These are phyloP conservation scores for Trimorus sp. DNA, from an alignment of 2,888 invertebrate species.

Conservation along the genomic window DNA sequence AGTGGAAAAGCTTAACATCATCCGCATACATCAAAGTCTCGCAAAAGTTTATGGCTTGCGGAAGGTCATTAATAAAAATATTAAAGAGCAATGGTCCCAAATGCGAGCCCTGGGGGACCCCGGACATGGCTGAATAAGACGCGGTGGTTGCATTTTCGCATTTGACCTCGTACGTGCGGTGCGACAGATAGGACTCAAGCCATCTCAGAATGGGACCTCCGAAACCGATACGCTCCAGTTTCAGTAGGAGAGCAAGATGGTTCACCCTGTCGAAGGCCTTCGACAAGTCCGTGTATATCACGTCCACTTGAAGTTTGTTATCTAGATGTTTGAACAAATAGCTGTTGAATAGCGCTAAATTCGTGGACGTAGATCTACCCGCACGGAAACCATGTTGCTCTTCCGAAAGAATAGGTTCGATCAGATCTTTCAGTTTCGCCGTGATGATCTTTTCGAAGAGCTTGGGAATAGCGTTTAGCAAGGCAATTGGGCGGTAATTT, in stretches of 20 bases:
- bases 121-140: background rate
- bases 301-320: background rate
- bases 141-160: background rate
- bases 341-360: background rate
- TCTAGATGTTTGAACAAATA: background rate
- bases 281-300: too few species aligned
- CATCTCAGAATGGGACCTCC: background rate
- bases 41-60: background rate
- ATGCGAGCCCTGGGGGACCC: conserved; percentile 24
- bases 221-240: background rate
- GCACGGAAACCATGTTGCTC: background rate
- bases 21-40: too few species aligned
- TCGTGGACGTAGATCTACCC: background rate
- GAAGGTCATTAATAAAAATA: conserved; percentile 3
- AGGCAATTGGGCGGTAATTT: conserved; percentile 22
- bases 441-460: too few species aligned
- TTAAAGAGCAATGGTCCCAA: conserved; percentile 1
- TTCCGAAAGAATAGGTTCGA: background rate
- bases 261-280: too few species aligned
- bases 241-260: background rate
- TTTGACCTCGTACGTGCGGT: background rate
- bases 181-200: conserved; percentile 8
- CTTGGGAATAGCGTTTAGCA: background rate
- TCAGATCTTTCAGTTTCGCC: too few species aligned
- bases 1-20: background rate